Percentiles rank a stretch among this genome's conserved stretches.
Conservation (phyloP, 2,113 vertebrate species). For the Microcebus tavaratra region DNA sequence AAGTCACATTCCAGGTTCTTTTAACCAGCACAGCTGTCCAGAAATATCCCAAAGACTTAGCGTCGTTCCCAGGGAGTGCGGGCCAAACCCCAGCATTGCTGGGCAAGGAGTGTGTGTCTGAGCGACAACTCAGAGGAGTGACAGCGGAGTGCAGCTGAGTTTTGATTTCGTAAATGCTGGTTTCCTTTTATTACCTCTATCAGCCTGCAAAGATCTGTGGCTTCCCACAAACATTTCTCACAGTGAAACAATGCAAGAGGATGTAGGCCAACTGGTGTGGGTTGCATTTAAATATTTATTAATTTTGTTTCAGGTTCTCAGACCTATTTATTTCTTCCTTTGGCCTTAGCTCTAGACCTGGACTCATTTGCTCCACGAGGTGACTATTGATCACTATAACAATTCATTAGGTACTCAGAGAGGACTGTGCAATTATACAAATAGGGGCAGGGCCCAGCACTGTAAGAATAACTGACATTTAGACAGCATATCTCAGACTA, state of each 20-base stretch:
- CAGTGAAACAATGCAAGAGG: background rate
- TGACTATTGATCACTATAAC: background rate
- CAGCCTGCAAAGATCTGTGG: background rate
- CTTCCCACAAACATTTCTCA: constrained; percentile 14
- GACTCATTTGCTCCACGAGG: background rate
- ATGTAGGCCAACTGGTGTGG: background rate
- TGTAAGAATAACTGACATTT: background rate
- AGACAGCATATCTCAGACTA: background rate
- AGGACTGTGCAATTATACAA: background rate
- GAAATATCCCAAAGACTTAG: background rate
- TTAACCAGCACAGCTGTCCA: background rate
- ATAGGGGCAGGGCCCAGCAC: background rate
- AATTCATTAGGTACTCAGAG: background rate
- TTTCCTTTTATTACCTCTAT: background rate
- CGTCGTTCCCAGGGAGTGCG: background rate
- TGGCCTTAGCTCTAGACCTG: background rate
- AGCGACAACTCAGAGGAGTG: background rate
- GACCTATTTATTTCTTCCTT: background rate
- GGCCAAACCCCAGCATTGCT: background rate
- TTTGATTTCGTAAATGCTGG: background rate
- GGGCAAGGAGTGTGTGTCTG: background rate
- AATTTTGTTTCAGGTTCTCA: constrained; percentile 11
- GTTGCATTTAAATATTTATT: constrained; percentile 20
- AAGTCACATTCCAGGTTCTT: background rate
- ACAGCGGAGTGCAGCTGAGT: background rate